phyloP scores from a whole-genome alignment of 2,888 invertebrate species.

The Cosmorhoe ocellata region DNA sequence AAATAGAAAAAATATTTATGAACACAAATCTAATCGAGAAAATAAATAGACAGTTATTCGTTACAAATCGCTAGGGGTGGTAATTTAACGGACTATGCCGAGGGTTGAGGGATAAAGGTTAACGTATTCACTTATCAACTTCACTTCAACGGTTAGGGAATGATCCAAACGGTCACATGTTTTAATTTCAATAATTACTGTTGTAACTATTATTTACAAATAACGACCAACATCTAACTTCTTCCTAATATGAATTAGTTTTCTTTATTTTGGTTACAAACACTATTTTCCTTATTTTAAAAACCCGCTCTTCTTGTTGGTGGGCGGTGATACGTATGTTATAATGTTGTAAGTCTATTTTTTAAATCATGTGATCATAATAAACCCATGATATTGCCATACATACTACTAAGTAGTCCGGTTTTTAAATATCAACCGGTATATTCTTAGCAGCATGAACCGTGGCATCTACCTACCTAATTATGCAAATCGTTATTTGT shows the following conservation, averaged over 20 bases:
- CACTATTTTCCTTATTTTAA: no score
- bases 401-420: conserved; percentile 44
- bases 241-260: no score
- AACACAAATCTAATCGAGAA: not conserved
- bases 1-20: no score
- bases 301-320: no score
- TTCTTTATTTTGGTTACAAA: no score
- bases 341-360: conserved; percentile 14
- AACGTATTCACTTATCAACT: conserved; percentile 67
- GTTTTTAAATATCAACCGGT: conserved; percentile 73
- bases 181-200: conserved; percentile 1
- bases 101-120: conserved; percentile 60
- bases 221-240: not conserved
- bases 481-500: conserved; percentile 64
- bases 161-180: conserved; percentile 37
- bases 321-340: not conserved
- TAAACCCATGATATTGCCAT: conserved; percentile 35
- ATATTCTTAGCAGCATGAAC: conserved; percentile 43
- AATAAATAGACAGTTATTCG: conserved; percentile 41
- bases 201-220: not conserved
- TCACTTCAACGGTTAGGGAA: conserved; percentile 39
- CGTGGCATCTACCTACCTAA: conserved; percentile 46
- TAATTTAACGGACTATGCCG: conserved; percentile 60
- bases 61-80: conserved; percentile 54
- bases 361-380: conserved; percentile 38